phyloP scores from a whole-genome alignment of 1,140 invertebrate species.

The Cyclargus thomasi region DNA sequence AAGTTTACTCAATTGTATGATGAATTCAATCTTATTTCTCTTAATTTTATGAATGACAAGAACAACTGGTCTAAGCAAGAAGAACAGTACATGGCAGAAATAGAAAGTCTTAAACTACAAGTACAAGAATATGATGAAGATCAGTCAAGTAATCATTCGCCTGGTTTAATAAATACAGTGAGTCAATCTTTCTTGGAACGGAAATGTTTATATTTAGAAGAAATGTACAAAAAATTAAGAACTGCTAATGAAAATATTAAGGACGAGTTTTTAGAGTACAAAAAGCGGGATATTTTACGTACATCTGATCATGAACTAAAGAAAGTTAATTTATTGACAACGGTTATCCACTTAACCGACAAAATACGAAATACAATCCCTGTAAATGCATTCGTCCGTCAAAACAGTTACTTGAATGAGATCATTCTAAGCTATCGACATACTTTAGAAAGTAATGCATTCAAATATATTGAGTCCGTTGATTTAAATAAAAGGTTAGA shows the following conservation, averaged over 20 bases:
- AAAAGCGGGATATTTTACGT: slow-evolving; percentile 44
- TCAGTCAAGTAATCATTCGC: slow-evolving; percentile 44
- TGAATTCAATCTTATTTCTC: slow-evolving; percentile 52
- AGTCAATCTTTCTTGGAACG: slow-evolving; percentile 37
- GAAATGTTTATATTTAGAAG: slow-evolving; percentile 61
- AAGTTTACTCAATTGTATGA: slow-evolving; percentile 61
- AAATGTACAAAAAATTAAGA: slow-evolving; percentile 57
- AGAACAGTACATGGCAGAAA: slow-evolving; percentile 64
- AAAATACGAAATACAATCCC: slow-evolving; percentile 53
- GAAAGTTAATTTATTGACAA: slow-evolving; percentile 51
- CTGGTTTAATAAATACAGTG: slow-evolving; percentile 40
- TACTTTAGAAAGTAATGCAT: slow-evolving; percentile 37
- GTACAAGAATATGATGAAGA: slow-evolving; percentile 48
- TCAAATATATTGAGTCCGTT: slow-evolving; percentile 25
- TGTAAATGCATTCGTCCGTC: slow-evolving; percentile 58
- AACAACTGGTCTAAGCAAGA: slow-evolving; percentile 61
- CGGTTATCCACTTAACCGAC: slow-evolving; percentile 49
- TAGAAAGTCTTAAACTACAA: slow-evolving; percentile 55
- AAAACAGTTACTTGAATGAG: slow-evolving; percentile 53
- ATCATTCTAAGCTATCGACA: slow-evolving; percentile 51
- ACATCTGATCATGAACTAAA: slow-evolving; percentile 53
- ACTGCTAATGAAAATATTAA: slow-evolving; percentile 60
- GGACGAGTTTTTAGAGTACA: slow-evolving; percentile 55
- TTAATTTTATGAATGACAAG: slow-evolving; percentile 45
- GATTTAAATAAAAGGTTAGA: slow-evolving; percentile 38